Base-by-base conservation (phyloP, 1,140 invertebrate species). In the Mycetomoellerius zeteki region DNA sequence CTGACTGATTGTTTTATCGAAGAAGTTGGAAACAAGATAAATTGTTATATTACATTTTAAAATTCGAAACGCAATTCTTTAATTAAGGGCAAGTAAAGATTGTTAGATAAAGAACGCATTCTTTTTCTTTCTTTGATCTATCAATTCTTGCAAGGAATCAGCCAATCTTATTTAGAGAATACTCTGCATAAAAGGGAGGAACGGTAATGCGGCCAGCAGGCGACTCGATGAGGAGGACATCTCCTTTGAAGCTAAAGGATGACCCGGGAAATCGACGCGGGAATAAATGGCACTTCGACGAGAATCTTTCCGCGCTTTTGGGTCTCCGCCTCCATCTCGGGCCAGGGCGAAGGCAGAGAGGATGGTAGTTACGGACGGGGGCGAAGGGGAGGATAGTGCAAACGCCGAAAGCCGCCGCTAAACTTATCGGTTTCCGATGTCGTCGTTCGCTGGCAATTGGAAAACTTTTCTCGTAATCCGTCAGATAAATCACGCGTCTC, bases 401-500 rank as follows among this genome's bases (percentile, higher is more conserved):
- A 75, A 88, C 80, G 72, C 62, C 80, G 85, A 82, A 86, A 88
- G 73, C 84, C 85, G 52, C 65, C 82, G 72, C 58, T 76, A 52
- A 90, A 91, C 87, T 89, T 91, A 93, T 92, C 90, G 92, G 86
- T 93, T 93, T 92, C 84, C 92, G 82, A 93, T 93, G 92, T 92
- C 89, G 86, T 90, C 89, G 76, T 92, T 84, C 86, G 67, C 87
- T 86, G 85, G 85, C 92, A 91, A 92, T 93, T 92, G 91, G 92
- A 92, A 93, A 93, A 93, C 91, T 93, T 93, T 92, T 72, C 92
- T 90, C 91, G 89, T 92, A 92, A 92, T 92, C 92, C 89, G 91
- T 89, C 91, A 87, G 91, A 93, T 92, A 93, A 93, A 93, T 93
- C 91, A 90, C 86, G 65, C 80, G 78, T 86, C 69, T 84, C 76